These are phyloP conservation scores for Sternarchorhynchus goeldii DNA, from an alignment of 2,797 vertebrate species.

Conservation along the genomic window DNA sequence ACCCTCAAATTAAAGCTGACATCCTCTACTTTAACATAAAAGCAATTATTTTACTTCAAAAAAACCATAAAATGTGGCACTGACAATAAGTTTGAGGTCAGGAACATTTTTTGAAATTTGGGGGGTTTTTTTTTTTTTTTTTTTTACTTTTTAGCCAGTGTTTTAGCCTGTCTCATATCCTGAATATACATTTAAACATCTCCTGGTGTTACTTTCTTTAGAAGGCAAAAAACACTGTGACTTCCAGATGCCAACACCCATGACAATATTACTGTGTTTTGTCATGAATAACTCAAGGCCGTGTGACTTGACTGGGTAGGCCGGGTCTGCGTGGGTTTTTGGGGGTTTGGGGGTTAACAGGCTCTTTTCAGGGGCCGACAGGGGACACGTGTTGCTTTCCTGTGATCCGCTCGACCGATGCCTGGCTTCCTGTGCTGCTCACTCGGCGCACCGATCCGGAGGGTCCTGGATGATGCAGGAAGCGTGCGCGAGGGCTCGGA, in stretches of 20 bases:
- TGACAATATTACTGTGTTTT: constrained; percentile 73
- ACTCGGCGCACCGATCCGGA: constrained; percentile 77
- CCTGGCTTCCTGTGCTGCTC: constrained; percentile 77
- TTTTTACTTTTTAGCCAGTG: not conserved
- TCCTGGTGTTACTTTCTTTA: constrained; percentile 33
- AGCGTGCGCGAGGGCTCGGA: too few species aligned
- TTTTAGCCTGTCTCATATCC: too few species aligned
- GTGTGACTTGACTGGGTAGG: constrained; percentile 56
- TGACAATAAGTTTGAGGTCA: too few species aligned
- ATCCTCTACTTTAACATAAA: too few species aligned
- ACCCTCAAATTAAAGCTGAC: too few species aligned
- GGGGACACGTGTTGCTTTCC: constrained; percentile 91
- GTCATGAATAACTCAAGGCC: constrained; percentile 72
- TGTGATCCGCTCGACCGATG: constrained; percentile 88
- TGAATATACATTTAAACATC: not conserved
- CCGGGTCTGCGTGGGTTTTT: constrained; percentile 35
- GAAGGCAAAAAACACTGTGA: constrained; percentile 57
- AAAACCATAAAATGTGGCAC: too few species aligned
- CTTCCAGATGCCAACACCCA: constrained; percentile 63
- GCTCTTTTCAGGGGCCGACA: constrained; percentile 82
- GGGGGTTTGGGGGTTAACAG: constrained; percentile 37
- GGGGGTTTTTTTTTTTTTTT: not conserved
- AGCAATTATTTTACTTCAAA: too few species aligned
- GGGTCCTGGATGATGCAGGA: constrained; percentile 85
- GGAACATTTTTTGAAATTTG: too few species aligned